Evolutionary conservation across 1,140 invertebrate species (phyloP), one percentile per base, ranked within the genome.

Genomic region (Dinoponera quadriceps): DNA sequence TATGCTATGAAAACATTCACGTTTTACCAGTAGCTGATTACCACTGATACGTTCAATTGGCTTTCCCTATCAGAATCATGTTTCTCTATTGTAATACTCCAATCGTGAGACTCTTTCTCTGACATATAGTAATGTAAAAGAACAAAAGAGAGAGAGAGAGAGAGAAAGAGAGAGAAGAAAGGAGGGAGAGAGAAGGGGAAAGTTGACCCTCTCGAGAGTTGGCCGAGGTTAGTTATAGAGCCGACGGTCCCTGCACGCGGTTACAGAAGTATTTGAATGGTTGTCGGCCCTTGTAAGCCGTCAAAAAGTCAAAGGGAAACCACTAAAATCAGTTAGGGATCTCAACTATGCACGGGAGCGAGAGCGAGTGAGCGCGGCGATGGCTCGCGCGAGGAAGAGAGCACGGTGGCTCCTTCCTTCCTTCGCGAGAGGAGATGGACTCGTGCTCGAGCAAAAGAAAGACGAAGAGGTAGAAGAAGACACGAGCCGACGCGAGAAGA

Each of bases 251-350:
- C 85, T 89, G 57, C 90, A 83, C 91, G 91, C 91, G 91, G 91
- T 93, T 91, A 90, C 92, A 93, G 90, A 93, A 94, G 91, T 94
- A 94, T 94, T 93, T 92, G 91, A 94, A 93, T 93, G 92, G 91
- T 87, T 93, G 91, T 94, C 90, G 93, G 92, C 90, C 91, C 93
- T 93, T 94, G 92, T 93, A 93, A 94, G 91, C 94, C 89, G 93
- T 94, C 93, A 92, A 94, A 94, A 94, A 94, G 93, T 93, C 93
- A 93, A 94, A 94, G 92, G 87, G 91, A 94, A 94, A 93, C 93
- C 93, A 94, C 93, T 93, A 93, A 94, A 94, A 94, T 94, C 93
- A 93, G 93, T 94, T 93, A 93, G 92, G 93, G 92, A 93, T 94
- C 93, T 94, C 92, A 94, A 94, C 94, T 94, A 93, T 94, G 91